These are phyloP conservation scores for Cheilosia urbana DNA, from an alignment of 2,888 invertebrate species.

Conservation along the genomic window DNA sequence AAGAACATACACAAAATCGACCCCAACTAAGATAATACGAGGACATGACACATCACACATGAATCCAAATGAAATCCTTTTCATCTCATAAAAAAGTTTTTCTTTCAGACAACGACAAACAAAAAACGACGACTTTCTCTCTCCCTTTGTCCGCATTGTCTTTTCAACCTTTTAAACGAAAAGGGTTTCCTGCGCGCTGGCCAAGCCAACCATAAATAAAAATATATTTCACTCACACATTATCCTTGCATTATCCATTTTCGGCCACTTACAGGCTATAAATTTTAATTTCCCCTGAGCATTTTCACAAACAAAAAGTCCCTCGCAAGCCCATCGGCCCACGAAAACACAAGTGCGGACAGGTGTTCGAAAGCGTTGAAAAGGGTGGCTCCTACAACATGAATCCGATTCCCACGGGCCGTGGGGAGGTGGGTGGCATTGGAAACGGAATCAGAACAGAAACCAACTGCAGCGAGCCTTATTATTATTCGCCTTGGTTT, in stretches of 20 bases:
- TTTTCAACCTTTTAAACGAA: constrained; percentile 33
- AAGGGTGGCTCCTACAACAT: constrained; percentile 34
- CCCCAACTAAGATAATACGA: constrained; percentile 12
- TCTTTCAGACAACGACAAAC: constrained; percentile 9
- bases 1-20: constrained; percentile 18
- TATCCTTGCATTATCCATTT: constrained; percentile 71
- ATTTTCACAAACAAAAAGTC: not conserved
- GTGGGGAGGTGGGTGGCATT: not conserved
- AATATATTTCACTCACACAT: constrained; percentile 68
- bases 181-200: constrained; percentile 36
- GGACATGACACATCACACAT: constrained; percentile 27
- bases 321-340: not conserved
- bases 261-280: constrained; percentile 67
- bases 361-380: constrained; percentile 63
- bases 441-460: not conserved
- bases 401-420: constrained; percentile 13
- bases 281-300: constrained; percentile 71
- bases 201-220: constrained; percentile 58
- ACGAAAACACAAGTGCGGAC: constrained; percentile 12
- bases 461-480: constrained; percentile 40
- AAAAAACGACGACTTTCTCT: not conserved
- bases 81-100: constrained; percentile 43
- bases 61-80: constrained; percentile 62
- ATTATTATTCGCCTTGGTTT: constrained; percentile 63
- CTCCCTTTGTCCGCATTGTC: constrained; percentile 7